Conservation (phyloP, 2,888 invertebrate genomes). For the Strigamia crassipes region DNA sequence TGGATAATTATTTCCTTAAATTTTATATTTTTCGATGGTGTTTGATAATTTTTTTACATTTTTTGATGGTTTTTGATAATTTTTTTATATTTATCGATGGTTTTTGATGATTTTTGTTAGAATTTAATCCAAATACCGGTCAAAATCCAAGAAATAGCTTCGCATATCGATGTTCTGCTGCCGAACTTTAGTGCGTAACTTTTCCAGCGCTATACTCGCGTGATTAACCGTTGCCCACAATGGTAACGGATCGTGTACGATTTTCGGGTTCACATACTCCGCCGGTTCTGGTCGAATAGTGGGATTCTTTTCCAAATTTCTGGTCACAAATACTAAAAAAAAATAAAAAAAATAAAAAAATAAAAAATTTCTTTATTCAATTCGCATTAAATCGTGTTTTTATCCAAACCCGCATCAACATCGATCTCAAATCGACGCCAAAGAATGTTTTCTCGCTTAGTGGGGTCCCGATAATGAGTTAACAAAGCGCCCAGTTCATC, state of each 20-base stretch:
- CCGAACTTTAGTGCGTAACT: conserved; percentile 22
- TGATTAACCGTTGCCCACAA: conserved; percentile 42
- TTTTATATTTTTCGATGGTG: background rate
- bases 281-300: conserved; percentile 15
- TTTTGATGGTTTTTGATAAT: too few species aligned
- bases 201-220: conserved; percentile 29
- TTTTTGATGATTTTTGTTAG: background rate
- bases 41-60: too few species aligned
- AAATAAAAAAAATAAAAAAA: background rate
- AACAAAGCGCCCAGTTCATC: conserved; percentile 17
- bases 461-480: conserved; percentile 42
- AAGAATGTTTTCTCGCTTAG: conserved; percentile 7
- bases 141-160: conserved; percentile 44
- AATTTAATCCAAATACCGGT: conserved; percentile 26
- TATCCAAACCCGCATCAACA: conserved; percentile 33
- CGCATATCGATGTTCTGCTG: conserved; percentile 31
- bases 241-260: conserved; percentile 40
- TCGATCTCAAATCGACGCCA: conserved; percentile 45
- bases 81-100: background rate
- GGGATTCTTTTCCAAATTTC: conserved; percentile 35
- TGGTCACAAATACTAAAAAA: conserved; percentile 39
- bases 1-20: too few species aligned
- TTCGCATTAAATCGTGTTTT: background rate
- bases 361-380: background rate
- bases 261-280: conserved; percentile 38